Evolutionary conservation across 2,797 vertebrate genomes (phyloP), one percentile per base, ranked within the genome.

Genomic region (Eutrigla gurnardus): DNA sequence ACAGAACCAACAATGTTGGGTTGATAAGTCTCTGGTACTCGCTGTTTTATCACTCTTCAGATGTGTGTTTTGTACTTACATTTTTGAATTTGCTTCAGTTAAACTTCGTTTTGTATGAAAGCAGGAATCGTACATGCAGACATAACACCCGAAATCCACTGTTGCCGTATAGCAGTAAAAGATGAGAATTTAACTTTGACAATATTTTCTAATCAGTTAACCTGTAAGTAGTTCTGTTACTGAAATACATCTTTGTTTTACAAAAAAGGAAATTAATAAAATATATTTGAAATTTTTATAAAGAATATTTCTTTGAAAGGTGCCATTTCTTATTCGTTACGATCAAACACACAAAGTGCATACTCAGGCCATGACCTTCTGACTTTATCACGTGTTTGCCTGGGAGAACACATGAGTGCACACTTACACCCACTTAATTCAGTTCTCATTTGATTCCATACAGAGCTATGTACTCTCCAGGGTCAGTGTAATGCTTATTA

Each of bases 221-320:
- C 81, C 81, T 90, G 88, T 90, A 89, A 88, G 85, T 93, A 93
- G 92, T 86, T 88, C 70, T 91, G 84, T 90, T 93, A 90, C 84
- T 88, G 89, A 91, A 91, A 91, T 91, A 86, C 82, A 84, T 80
- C 60, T 82, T 86, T 92, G 84, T 91, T 90, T 93, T 92, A 77
- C 79, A 81, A 81, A 77, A 86, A 91, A 91, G 78, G 81, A 87
- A 93, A 89, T 88, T 46, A 92, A 93, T 93, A 91, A 93, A 93
- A 91, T 92, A 93, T 93, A 93, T 91, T 93, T 93, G 84, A 92
- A 86, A 92, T 90, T 92, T 92, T 92, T 91, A 92, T 91, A 83
- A 84, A 90, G 84, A 90, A 91, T 46, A 78, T 60, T 40, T 82
- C 61, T 81, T 81, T 77, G 37, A 78, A 73, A 70, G 68, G 76